A percentile compares a stretch with the other conserved stretches of the same genome.
Conservation (phyloP, 2,888 invertebrate species). For the Cristatella mucedo region DNA sequence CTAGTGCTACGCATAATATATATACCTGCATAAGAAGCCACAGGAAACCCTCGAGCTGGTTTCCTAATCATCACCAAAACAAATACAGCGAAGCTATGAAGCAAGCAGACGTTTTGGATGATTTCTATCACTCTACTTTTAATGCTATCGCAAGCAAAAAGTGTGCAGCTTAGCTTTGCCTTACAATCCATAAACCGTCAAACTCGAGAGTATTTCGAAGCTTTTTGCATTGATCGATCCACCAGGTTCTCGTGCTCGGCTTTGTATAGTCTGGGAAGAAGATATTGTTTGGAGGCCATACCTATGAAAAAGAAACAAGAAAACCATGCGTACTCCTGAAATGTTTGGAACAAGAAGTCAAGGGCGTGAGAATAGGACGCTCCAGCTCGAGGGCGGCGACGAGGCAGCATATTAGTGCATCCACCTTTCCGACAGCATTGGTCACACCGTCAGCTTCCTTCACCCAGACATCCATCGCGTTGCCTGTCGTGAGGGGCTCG, state of each 20-base stretch:
- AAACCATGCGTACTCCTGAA: no score
- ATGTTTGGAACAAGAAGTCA: no score
- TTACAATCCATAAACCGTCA: conserved; percentile 15
- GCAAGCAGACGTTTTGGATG: no score
- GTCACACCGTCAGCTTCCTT: conserved; percentile 9
- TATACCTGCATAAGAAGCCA: no score
- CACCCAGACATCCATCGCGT: conserved; percentile 9
- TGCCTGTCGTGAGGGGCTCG: conserved; percentile 8
- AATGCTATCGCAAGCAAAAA: no score
- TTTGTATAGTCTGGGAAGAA: conserved; percentile 44
- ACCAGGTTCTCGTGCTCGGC: conserved; percentile 13
- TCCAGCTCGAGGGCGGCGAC: not conserved
- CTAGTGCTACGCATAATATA: no score
- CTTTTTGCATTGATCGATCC: conserved; percentile 13
- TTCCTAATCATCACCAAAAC: no score
- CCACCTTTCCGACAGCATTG: conserved; percentile 1
- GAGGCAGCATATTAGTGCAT: not conserved
- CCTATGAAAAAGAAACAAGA: conserved; percentile 40
- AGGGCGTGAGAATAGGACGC: no score
- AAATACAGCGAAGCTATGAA: no score
- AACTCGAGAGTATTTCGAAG: conserved; percentile 14
- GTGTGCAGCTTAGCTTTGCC: no score
- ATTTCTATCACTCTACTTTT: no score
- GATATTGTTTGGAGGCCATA: conserved; percentile 23
- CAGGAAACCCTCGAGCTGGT: no score